These are phyloP conservation scores for Campylorhamphus procurvoides DNA, from an alignment of 2,113 vertebrate genomes.

Conservation along the genomic window DNA sequence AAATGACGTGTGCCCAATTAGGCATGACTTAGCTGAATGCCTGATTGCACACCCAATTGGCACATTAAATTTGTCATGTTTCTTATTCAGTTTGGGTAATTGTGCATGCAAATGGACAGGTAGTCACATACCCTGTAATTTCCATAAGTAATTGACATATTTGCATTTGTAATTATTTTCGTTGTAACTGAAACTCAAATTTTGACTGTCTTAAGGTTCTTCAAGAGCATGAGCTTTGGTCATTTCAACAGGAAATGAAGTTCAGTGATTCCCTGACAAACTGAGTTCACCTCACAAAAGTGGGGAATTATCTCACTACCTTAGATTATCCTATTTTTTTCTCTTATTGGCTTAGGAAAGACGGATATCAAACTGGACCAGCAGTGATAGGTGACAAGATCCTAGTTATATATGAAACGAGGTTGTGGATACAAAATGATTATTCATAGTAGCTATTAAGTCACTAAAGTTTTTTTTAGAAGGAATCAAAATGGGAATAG, in stretches of 20 bases:
- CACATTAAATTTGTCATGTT: conserved; percentile 15
- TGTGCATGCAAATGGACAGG: conserved; percentile 19
- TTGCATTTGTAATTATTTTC: neutral
- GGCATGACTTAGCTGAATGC: neutral
- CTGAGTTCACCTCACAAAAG: neutral
- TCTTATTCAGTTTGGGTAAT: neutral
- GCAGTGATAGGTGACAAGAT: neutral
- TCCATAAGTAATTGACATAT: neutral
- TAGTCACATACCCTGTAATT: conserved; percentile 15
- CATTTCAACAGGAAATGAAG: neutral
- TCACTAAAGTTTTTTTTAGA: neutral
- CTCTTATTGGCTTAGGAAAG: neutral
- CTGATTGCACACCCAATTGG: neutral
- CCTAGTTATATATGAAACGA: neutral
- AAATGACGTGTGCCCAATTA: neutral
- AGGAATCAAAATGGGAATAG: neutral
- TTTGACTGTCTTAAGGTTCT: neutral
- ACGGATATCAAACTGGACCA: neutral
- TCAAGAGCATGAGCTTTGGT: neutral
- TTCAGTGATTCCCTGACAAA: neutral
- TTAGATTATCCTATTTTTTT: neutral
- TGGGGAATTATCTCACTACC: neutral
- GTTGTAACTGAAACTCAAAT: neutral
- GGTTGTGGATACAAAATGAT: neutral
- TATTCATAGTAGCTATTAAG: neutral